phyloP scores from a whole-genome alignment of 2,797 vertebrate species.

The Neosilurus hyrtlii region DNA sequence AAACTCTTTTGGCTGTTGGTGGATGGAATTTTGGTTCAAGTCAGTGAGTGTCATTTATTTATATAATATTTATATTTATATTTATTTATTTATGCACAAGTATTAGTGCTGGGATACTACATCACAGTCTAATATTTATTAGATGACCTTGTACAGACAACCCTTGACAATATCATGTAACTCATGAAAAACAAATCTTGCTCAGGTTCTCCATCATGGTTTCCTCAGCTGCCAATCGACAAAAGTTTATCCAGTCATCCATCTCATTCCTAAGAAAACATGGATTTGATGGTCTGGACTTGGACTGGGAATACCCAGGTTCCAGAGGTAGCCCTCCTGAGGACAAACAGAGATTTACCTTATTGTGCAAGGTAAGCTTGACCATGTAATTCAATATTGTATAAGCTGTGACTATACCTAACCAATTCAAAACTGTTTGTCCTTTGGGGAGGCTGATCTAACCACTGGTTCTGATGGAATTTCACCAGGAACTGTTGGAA shows the following conservation, averaged over 20 bases:
- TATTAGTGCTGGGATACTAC: neutral
- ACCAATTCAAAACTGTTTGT: neutral
- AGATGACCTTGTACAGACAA: neutral
- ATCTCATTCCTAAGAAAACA: constrained; percentile 68
- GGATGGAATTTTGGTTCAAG: constrained; percentile 66
- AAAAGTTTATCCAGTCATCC: constrained; percentile 69
- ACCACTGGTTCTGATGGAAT: neutral
- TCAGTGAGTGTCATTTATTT: constrained; percentile 51
- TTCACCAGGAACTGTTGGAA: constrained; percentile 68
- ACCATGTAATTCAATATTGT: neutral
- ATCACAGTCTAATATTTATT: neutral
- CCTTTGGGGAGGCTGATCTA: neutral
- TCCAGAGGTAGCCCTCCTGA: constrained; percentile 61
- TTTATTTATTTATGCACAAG: neutral
- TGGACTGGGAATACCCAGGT: constrained; percentile 73
- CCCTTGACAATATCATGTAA: too few relatives aligned
- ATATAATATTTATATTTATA: too few relatives aligned
- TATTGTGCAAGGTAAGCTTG: constrained; percentile 70
- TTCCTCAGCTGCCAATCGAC: constrained; percentile 62
- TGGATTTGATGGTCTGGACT: constrained; percentile 75
- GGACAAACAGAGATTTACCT: constrained; percentile 67
- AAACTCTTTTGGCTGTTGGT: constrained; percentile 77
- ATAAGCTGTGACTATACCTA: too few relatives aligned
- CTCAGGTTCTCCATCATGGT: constrained; percentile 74
- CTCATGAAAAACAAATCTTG: neutral